Percentiles rank a stretch among this genome's conserved stretches.
Conservation (phyloP, 2,113 vertebrate species). For the Larimichthys polyactis region DNA sequence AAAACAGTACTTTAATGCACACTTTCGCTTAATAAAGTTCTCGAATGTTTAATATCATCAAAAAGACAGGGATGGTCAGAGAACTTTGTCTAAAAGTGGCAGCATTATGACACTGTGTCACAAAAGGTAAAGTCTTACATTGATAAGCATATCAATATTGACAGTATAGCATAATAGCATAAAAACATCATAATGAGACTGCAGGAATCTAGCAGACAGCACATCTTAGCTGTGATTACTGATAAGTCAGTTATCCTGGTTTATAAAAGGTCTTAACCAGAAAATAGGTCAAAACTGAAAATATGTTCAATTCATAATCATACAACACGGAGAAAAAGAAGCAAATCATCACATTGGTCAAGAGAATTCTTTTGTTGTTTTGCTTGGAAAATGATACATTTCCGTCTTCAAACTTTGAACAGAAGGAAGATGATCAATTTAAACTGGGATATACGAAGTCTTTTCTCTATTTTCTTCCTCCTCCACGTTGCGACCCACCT, state of each 20-base stretch:
- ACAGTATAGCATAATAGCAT: background rate
- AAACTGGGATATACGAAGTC: background rate
- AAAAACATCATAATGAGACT: background rate
- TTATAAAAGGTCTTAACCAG: background rate
- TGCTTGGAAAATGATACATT: background rate
- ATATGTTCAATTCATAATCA: background rate
- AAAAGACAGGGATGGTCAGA: too few relatives aligned
- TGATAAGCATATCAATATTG: background rate
- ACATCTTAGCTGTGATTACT: too few relatives aligned
- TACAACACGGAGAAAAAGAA: background rate
- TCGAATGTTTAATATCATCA: too few relatives aligned
- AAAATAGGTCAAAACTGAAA: background rate
- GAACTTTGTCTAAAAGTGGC: too few relatives aligned
- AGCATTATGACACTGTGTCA: too few relatives aligned
- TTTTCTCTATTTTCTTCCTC: background rate
- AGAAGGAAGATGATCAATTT: too few relatives aligned
- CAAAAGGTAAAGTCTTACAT: too few relatives aligned
- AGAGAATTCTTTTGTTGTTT: too few relatives aligned
- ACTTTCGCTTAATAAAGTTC: too few relatives aligned
- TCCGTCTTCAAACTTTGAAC: background rate
- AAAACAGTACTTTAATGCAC: too few relatives aligned
- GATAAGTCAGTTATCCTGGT: too few relatives aligned
- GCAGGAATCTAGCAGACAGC: background rate
- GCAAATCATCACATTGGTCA: background rate
- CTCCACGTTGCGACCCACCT: too few relatives aligned